Conservation (phyloP, 2,797 vertebrate species). For the Epinephelus awoara region DNA sequence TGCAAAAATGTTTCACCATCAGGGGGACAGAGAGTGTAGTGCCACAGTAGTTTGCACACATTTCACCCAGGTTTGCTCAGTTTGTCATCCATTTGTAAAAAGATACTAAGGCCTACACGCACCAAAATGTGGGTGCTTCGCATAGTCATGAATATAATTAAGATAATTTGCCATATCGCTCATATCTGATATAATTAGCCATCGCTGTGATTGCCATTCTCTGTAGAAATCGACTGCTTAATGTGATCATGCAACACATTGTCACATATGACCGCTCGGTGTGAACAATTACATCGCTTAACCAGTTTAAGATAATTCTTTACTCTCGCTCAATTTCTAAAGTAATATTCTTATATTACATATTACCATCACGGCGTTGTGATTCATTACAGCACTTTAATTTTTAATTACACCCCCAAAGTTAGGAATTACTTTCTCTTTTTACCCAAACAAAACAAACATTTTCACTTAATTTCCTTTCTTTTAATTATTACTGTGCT, state of each 20-base stretch:
- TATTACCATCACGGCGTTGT: slow-evolving; percentile 21
- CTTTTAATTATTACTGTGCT: slow-evolving; percentile 38
- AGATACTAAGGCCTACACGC: background rate
- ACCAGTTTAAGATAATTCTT: slow-evolving; percentile 27
- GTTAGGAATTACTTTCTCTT: slow-evolving; percentile 43
- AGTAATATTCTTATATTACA: slow-evolving; percentile 34
- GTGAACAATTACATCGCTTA: slow-evolving; percentile 7
- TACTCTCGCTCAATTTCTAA: slow-evolving; percentile 26
- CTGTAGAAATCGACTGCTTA: slow-evolving; percentile 30
- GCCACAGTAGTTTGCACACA: background rate
- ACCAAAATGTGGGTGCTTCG: slow-evolving; percentile 1
- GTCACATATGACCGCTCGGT: slow-evolving; percentile 31
- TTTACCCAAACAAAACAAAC: slow-evolving; percentile 46
- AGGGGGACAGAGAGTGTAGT: background rate
- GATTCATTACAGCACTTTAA: slow-evolving; percentile 55
- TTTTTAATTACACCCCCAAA: slow-evolving; percentile 60
- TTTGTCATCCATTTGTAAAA: slow-evolving; percentile 19
- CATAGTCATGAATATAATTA: slow-evolving; percentile 32
- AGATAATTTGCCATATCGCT: slow-evolving; percentile 40
- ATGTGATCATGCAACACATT: slow-evolving; percentile 26
- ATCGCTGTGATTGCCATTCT: slow-evolving; percentile 24
- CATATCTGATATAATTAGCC: slow-evolving; percentile 31
- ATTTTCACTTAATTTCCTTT: slow-evolving; percentile 32
- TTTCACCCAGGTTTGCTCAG: background rate
- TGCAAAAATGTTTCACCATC: slow-evolving; percentile 12